Percentiles rank a stretch among this genome's conserved stretches.
Conservation (phyloP, 2,888 invertebrate genomes). For the Gnatocerus cornutus region DNA sequence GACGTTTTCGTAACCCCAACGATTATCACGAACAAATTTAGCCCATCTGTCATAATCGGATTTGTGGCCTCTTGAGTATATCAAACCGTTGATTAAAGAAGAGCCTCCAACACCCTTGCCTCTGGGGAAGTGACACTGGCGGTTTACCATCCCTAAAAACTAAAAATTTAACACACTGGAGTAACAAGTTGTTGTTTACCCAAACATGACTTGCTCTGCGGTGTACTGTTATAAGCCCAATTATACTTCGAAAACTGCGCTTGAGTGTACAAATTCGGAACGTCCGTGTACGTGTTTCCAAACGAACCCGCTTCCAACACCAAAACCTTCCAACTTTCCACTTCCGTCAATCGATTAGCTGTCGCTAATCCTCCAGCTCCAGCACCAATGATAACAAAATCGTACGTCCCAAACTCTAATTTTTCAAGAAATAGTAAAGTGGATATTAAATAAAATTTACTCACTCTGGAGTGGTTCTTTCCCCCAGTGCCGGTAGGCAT, state of each 20-base stretch:
- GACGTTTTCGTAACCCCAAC: slow-evolving; percentile 39
- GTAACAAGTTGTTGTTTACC: slow-evolving; percentile 4
- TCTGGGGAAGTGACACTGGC: slow-evolving; percentile 16
- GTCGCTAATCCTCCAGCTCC: slow-evolving; percentile 51
- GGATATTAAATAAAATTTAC: too few species aligned
- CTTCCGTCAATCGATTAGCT: slow-evolving; percentile 48
- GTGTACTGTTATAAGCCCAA: slow-evolving; percentile 26
- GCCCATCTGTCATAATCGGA: slow-evolving; percentile 23
- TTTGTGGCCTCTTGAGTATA: slow-evolving; percentile 21
- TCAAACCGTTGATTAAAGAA: slow-evolving; percentile 26
- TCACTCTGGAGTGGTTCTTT: too few species aligned
- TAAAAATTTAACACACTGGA: neutral
- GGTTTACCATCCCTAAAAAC: neutral
- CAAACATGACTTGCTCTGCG: slow-evolving; percentile 18
- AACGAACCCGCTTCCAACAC: slow-evolving; percentile 22
- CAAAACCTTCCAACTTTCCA: slow-evolving; percentile 14
- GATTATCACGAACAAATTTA: slow-evolving; percentile 46
- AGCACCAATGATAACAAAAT: slow-evolving; percentile 52
- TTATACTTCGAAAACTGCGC: slow-evolving; percentile 3
- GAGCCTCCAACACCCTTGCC: slow-evolving; percentile 27
- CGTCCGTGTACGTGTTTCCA: slow-evolving; percentile 16
- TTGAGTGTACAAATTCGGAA: slow-evolving; percentile 12
- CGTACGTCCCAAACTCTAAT: slow-evolving; percentile 44
- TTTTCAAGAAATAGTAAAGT: too few species aligned
- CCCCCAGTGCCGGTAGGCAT: too few species aligned